These are phyloP conservation scores for Takifugu rubripes DNA, from an alignment of 2,797 vertebrate species.

Conservation along the genomic window DNA sequence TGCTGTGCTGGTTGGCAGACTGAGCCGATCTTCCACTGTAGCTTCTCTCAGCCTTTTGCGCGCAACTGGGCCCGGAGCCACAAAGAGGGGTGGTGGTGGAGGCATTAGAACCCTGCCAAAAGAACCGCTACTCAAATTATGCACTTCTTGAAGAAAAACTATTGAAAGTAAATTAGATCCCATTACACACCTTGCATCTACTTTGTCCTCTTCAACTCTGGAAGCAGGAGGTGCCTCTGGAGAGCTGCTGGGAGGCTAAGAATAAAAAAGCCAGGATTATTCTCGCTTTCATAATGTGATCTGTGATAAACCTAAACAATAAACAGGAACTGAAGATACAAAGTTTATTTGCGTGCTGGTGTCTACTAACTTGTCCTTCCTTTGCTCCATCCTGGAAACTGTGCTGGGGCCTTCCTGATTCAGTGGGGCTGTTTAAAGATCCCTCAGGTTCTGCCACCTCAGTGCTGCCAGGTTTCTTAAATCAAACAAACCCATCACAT, in stretches of 20 bases:
- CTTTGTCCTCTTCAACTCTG: constrained; percentile 44
- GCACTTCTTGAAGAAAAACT: background rate
- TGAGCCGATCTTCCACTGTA: constrained; percentile 12
- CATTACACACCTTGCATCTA: constrained; percentile 61
- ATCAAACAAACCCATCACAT: constrained; percentile 36
- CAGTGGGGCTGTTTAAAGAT: constrained; percentile 39
- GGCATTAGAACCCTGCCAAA: constrained; percentile 73
- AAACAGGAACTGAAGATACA: background rate
- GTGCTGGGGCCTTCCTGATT: constrained; percentile 67
- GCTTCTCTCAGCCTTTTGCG: constrained; percentile 68
- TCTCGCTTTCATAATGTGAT: background rate
- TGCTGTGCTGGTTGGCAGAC: constrained; percentile 14
- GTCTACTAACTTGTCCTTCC: constrained; percentile 46
- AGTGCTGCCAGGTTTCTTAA: constrained; percentile 62
- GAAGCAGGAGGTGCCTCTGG: constrained; percentile 43
- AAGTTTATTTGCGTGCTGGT: background rate
- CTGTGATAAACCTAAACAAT: background rate
- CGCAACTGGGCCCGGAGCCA: constrained; percentile 29
- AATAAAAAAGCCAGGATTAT: background rate
- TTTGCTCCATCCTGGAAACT: constrained; percentile 59
- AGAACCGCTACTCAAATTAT: background rate
- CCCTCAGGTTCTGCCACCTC: constrained; percentile 45
- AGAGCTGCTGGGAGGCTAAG: constrained; percentile 43
- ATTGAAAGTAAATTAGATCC: background rate
- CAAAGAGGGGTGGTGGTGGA: constrained; percentile 54